Evolutionary conservation across 2,888 invertebrate species (phyloP).

Genomic region (Lasioglossum oenotherae): DNA sequence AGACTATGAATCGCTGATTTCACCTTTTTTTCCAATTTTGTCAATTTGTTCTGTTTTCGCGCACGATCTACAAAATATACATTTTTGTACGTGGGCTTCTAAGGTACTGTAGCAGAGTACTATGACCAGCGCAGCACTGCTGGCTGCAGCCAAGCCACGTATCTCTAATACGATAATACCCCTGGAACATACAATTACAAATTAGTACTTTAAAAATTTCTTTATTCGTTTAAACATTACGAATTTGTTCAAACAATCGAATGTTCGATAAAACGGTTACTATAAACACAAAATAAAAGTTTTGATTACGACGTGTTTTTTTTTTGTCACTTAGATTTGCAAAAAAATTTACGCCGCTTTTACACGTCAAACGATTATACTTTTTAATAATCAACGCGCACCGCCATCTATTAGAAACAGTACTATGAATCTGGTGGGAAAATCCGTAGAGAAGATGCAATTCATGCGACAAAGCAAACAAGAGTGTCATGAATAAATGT

Average conservation of each 20-base stretch:
- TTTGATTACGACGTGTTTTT: neutral
- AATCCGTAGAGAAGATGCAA: conserved; percentile 68
- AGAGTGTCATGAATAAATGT: conserved; percentile 21
- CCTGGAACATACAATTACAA: conserved; percentile 70
- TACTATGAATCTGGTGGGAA: conserved; percentile 38
- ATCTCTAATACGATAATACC: conserved; percentile 79
- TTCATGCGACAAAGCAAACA: conserved; percentile 60
- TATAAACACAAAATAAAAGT: neutral
- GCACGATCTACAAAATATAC: conserved; percentile 69
- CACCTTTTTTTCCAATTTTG: conserved; percentile 74
- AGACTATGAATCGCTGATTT: conserved; percentile 73
- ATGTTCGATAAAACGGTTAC: neutral
- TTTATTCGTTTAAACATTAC: neutral
- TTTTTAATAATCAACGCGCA: conserved; percentile 64
- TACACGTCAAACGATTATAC: conserved; percentile 49
- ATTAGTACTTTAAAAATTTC: neutral
- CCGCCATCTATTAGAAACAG: conserved; percentile 51
- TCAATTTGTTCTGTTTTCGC: conserved; percentile 74
- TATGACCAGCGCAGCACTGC: conserved; percentile 80
- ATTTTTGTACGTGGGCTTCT: conserved; percentile 76
- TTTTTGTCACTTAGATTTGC: neutral
- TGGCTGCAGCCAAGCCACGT: conserved; percentile 82
- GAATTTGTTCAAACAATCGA: neutral
- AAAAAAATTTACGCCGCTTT: conserved; percentile 7
- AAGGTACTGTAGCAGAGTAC: conserved; percentile 80